Percentiles rank a stretch among this genome's conserved stretches.
These are phyloP conservation scores for Spodoptera litura DNA, from an alignment of 1,140 invertebrate genomes.

Conservation along the genomic window DNA sequence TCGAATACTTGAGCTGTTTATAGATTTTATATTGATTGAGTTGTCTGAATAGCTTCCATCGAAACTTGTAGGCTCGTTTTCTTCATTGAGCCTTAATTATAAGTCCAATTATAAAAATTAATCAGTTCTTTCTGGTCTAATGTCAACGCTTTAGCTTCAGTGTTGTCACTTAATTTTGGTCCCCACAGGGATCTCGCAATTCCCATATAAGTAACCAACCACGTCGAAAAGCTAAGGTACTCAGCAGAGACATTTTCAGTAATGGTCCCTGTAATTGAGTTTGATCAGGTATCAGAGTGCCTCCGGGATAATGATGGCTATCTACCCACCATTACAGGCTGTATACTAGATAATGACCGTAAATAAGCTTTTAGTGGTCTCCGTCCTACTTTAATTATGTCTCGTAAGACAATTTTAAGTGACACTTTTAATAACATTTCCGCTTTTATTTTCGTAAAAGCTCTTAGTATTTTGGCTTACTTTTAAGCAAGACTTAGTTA, in stretches of 20 bases:
- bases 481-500: too few relatives aligned
- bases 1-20: too few relatives aligned
- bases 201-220: neutral
- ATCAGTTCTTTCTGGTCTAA: too few relatives aligned
- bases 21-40: too few relatives aligned
- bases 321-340: neutral
- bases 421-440: neutral
- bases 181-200: neutral
- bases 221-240: neutral
- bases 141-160: too few relatives aligned
- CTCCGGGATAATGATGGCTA: neutral
- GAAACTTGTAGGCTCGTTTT: too few relatives aligned
- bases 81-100: too few relatives aligned
- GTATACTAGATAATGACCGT: neutral
- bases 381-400: neutral
- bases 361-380: neutral
- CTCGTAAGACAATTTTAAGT: neutral
- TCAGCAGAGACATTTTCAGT: constrained; percentile 19
- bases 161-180: too few relatives aligned
- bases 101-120: too few relatives aligned
- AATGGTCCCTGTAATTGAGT: constrained; percentile 15
- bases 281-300: constrained; percentile 10
- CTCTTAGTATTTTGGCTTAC: too few relatives aligned
- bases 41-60: too few relatives aligned
- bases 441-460: too few relatives aligned